phyloP scores from a whole-genome alignment of 2,797 vertebrate genomes.

The Macropus fuliginosus region DNA sequence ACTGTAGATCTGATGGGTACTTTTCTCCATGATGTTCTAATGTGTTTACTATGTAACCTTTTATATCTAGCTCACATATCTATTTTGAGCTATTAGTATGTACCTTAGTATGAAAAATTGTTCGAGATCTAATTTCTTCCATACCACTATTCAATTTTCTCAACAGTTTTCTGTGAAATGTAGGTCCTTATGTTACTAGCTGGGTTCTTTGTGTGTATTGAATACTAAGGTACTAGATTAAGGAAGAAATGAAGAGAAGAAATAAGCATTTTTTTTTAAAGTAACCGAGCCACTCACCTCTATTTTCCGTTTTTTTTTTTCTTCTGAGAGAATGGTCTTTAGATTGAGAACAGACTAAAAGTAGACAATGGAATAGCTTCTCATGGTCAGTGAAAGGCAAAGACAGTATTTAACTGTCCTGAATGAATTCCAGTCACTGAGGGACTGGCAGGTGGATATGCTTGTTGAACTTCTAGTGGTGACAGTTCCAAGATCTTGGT shows the following conservation, averaged over 20 bases:
- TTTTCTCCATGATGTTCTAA: neutral
- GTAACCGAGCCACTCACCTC: neutral
- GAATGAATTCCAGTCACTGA: neutral
- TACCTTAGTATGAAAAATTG: neutral
- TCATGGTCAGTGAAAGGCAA: neutral
- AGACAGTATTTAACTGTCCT: neutral
- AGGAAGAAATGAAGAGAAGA: neutral
- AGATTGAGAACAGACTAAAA: neutral
- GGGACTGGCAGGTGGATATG: neutral
- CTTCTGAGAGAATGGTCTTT: neutral
- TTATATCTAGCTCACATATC: conserved; percentile 13
- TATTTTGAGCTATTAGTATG: neutral
- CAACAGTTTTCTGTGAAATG: neutral
- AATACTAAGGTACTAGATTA: neutral
- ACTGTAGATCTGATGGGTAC: neutral
- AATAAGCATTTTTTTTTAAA: neutral
- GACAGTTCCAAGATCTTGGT: neutral
- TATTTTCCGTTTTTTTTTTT: neutral
- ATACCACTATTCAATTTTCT: too few relatives aligned
- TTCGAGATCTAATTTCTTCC: neutral
- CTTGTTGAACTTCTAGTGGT: neutral
- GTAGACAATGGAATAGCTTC: neutral
- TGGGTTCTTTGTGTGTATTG: neutral
- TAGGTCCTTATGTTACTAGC: neutral
- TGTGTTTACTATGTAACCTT: neutral